Conservation (phyloP, 2,888 invertebrate genomes). For the Dicranocentrus wangi region DNA sequence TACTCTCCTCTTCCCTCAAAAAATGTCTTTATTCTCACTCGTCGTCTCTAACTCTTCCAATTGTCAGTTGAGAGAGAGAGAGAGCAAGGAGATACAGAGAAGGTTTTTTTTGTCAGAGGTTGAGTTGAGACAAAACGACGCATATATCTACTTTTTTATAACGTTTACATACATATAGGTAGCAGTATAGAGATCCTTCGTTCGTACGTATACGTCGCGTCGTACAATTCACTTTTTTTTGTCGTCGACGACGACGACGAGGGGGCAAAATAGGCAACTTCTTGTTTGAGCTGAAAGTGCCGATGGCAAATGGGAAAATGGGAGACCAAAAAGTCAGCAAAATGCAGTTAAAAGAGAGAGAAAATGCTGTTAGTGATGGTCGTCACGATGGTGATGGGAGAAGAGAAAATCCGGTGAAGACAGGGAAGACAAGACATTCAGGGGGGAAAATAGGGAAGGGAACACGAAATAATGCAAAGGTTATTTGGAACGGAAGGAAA, state of each 20-base stretch:
- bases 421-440: constrained; percentile 35
- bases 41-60: constrained; percentile 22
- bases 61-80: too few species aligned
- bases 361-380: constrained; percentile 46
- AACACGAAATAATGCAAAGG: constrained; percentile 60
- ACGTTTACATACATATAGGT: too few species aligned
- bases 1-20: constrained; percentile 27
- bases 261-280: constrained; percentile 4
- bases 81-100: background rate
- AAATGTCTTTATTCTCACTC: constrained; percentile 11
- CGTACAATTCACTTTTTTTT: too few species aligned
- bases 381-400: constrained; percentile 43
- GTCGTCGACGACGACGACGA: too few species aligned
- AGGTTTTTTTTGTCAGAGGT: too few species aligned
- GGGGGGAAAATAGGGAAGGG: constrained; percentile 42
- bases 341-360: constrained; percentile 47
- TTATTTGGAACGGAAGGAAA: constrained; percentile 64
- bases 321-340: constrained; percentile 49
- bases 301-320: constrained; percentile 47
- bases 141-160: too few species aligned
- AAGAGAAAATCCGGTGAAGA: background rate
- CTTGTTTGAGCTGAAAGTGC: constrained; percentile 41
- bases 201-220: too few species aligned
- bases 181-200: too few species aligned
- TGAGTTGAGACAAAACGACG: too few species aligned